Conservation (phyloP, 2,113 vertebrate species). For the Vimba vimba region DNA sequence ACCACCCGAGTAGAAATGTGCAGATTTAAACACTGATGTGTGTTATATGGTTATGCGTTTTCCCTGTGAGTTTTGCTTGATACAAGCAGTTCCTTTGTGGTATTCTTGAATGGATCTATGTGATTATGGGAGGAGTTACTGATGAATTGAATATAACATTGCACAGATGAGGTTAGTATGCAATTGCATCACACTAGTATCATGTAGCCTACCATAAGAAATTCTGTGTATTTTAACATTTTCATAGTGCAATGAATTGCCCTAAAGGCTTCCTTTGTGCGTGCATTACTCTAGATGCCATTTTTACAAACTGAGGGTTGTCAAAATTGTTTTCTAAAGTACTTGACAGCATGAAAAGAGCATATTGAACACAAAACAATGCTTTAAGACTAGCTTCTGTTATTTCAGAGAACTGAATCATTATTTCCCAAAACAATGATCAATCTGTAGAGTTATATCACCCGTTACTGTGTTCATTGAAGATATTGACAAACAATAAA, state of each 20-base stretch:
- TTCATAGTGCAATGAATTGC: not conserved
- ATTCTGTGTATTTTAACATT: not conserved
- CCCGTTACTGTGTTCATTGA: not conserved
- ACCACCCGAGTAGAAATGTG: not conserved
- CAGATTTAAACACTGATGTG: not conserved
- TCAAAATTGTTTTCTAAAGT: slow-evolving; percentile 10
- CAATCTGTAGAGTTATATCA: not conserved
- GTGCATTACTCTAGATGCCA: too few species aligned
- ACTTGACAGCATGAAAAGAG: slow-evolving; percentile 6
- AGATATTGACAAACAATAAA: not conserved
- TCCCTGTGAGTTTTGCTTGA: not conserved
- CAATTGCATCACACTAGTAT: not conserved
- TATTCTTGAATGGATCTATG: too few species aligned
- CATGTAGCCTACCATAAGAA: not conserved
- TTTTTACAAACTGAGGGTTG: not conserved
- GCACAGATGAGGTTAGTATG: not conserved
- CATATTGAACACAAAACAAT: not conserved
- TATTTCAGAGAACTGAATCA: not conserved
- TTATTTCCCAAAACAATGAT: not conserved
- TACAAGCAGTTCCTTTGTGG: not conserved
- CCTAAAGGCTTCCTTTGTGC: not conserved
- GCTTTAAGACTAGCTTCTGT: not conserved
- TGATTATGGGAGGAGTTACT: too few species aligned
- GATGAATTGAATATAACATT: not conserved
- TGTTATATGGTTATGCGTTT: not conserved